Base-by-base conservation (phyloP, 2,888 invertebrate genomes). In the Amiota communis region DNA sequence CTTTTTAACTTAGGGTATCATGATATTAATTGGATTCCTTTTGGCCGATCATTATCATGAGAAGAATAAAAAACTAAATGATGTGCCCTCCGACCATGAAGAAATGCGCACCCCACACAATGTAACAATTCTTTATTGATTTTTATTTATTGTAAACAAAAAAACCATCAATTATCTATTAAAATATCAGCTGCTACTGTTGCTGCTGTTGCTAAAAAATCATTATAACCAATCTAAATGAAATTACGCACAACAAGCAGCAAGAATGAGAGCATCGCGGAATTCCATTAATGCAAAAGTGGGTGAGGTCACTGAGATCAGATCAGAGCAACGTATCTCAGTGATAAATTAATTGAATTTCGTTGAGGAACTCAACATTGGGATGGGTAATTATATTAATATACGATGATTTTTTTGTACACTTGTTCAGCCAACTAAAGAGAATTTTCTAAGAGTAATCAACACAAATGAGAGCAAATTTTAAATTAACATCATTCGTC, bases 251-350 rank as follows among this genome's bases (percentile, higher is more conserved):
- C 36, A 36, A 4, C 36, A 36, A 36, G 36, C 36, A 36, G 2
- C 36, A 36, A 36, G 36, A 59, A 12, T 46, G 46, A 63, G 63
- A 63, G 46, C 23, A 15, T 59, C 20, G 17, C 12, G 59, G 23
- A 3, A 20, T 57, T 57, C 46, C 17, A 47, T 57, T 70, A 70
- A 57, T 36, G 64, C 51, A 57, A 73, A 75, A 73, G 72, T 67
- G 75, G 72, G 74, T 74, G 72, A 74, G 75, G 73, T 74, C 71
- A 73, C 47, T 46, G 3, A 70, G 74, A 72, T 46, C 8, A 70
- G 74, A 72, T 73, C 71, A 71, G 46, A 70, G 48, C 36, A 67
- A 68, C 20, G 63, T 64, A 15, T 63, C 17, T 46, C 71, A 59
- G 20, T 67, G 46, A 65, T 15, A 20, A 56, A 49, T 72, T 72